Conservation (phyloP, 2,888 invertebrate genomes). For the Dolomedes plantarius region DNA sequence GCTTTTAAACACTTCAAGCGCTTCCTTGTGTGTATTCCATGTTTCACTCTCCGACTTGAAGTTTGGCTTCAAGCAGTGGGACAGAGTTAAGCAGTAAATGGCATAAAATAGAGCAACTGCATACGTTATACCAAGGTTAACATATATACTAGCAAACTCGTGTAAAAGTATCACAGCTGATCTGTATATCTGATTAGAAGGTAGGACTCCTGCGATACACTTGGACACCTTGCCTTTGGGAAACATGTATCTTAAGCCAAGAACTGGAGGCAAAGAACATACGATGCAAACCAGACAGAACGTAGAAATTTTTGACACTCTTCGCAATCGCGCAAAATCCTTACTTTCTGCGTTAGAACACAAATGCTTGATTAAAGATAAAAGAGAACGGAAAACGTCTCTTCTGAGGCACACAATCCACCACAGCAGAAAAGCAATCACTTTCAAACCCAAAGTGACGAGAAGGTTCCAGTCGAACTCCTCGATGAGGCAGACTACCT, state of each 20-base stretch:
- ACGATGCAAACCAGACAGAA: background rate
- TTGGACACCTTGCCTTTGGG: background rate
- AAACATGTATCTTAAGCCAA: conserved; percentile 19
- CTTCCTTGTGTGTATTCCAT: background rate
- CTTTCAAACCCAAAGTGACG: conserved; percentile 34
- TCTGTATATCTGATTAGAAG: background rate
- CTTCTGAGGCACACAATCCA: conserved; percentile 15
- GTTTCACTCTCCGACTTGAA: background rate
- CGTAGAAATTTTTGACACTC: background rate
- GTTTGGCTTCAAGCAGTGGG: background rate
- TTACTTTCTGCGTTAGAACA: background rate
- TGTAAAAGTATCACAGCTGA: background rate
- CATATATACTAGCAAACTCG: conserved; percentile 31
- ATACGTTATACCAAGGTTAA: conserved; percentile 28
- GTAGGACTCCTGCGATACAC: background rate
- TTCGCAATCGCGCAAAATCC: background rate
- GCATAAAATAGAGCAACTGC: conserved; percentile 28
- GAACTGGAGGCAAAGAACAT: background rate
- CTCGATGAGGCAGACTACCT: conserved; percentile 11
- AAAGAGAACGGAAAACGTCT: background rate
- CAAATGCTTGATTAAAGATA: background rate
- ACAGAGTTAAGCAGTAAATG: conserved; percentile 10
- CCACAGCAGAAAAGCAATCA: conserved; percentile 34
- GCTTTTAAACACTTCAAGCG: background rate
- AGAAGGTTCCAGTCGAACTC: conserved; percentile 25